Base-by-base conservation (phyloP, 2,113 vertebrate species). In the Stictonetta naevosa region DNA sequence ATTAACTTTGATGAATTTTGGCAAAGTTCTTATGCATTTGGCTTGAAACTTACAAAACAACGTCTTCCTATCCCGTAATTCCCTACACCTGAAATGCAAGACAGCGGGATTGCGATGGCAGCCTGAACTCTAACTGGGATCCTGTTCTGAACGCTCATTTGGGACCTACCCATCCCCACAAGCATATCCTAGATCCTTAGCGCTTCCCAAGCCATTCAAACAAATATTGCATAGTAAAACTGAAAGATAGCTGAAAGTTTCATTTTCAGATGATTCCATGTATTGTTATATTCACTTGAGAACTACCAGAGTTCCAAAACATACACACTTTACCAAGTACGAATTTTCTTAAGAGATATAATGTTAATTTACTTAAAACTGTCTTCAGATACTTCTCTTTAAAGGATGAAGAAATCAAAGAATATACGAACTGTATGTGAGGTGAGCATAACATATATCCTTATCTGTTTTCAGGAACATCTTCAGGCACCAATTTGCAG, bases 381-480 rank as follows among this genome's bases (percentile, higher is more conserved):
- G 28, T 23, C 89, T 62, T 62, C 52, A 91, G n/a, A 3, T 59
- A 12, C 46, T 88, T 96, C 78, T 66, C 38, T 86, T 87, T 52
- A 77, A 36, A 76, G 63, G 48, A 76, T 34, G 23, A 78, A 29
- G 63, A 86, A 71, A 68, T 59, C 60, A 44, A 71, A 38, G 11
- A 36, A 59, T 29, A 10, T 28, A 50, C 56, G 33, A 77, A 22
- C 5, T 67, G 3, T 63, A 5, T 68, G 17, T 36, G 67, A 74
- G 38, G 53, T 66, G 42, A 90, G 21, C 25, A 3, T 98, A 96
- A 97, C 81, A 11, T 90, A 21, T 97, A 46, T 95, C 83, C 88
- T 96, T 31, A 83, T 98, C 46, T 98, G 28, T 95, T 98, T 98
- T 90, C 96, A 99, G 99, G 96, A 75, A 56, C 91, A 33, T 83